Base-by-base conservation (phyloP, 2,113 vertebrate species). In the Actinemys pallida region DNA sequence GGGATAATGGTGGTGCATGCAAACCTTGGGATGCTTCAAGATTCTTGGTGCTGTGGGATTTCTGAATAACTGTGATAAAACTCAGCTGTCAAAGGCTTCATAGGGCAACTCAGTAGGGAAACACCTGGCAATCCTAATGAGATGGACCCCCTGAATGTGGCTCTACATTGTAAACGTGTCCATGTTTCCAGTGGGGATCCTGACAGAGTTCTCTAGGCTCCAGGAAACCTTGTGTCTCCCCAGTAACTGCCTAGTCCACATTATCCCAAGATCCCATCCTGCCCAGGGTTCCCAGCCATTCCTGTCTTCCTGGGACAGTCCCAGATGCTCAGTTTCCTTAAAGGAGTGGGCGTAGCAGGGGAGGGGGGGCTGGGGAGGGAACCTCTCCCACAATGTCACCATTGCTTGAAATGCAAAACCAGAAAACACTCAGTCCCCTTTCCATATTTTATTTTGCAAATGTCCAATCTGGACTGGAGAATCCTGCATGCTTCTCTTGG, bases 361-460 rank as follows among this genome's bases (percentile, higher is more conserved):
- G 25, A 56, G 39, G 5, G 2, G 42, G 42, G 59, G 12, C 39
- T 2, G 2, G 42, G 22, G 1, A 11, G 12, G 83, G 35, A 62
- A 57, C 8, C 45, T 54, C 50, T 83, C 19, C 47, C 0, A 1
- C 84, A 29, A 92, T 8, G 2, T 10, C 86, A 57, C 16, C 50
- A 59, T n/a, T 14, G 13, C 20, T 88, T 79, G 42, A 72, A 56
- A 75, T 1, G 0, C 0, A 2, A 31, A 22, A 80, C 45, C 19
- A 83, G 10, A 31, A 81, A 72, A 72, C 35, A 79, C n/a, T 20
- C 45, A 53, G 12, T 16, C 56, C 5, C 9, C 19, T 47, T 94
- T 89, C 75, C 65, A 27, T 8, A 5, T 82, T 20, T 47, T 79
- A 59, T 45, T 29, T 5, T 91, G 72, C 29, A 95, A 94, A 86